Base-by-base conservation (phyloP, 2,113 vertebrate genomes). In the Grammomys surdaster region DNA sequence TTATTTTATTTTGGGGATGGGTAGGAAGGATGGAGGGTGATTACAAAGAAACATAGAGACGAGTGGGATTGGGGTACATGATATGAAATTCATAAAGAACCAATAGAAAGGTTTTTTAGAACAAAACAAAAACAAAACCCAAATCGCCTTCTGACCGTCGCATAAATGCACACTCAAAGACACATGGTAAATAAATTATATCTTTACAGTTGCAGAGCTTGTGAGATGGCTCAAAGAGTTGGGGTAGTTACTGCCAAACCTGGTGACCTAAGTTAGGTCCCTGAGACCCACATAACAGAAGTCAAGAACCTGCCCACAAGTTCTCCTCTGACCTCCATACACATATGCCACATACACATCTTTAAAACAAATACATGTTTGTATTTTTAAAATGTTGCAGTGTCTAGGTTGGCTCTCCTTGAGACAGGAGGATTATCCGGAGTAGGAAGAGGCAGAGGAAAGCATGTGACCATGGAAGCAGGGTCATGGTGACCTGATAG, bases 391-490 rank as follows among this genome's bases (percentile, higher is more conserved):
- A 4, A 69, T n/a, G 88, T 63, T 60, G 17, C 43, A 65, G 36
- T 54, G 69, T 76, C 33, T 56, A 70, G 76, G 36, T 81, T 22
- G 60, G 65, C 72, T 89, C 26, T 77, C 7, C 17, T 40, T 75
- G 60, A 89, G 56, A 75, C 3, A 76, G 84, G 36, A 40, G 77
- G 46, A 43, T 54, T 36, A 88, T 43, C 46, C 69, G 6, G 11
- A 70, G 2, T 31, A 58, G 54, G 28, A 36, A 70, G 43, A 54
- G 36, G 26, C 65, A 56, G 63, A 77, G 20, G 17, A 81, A 40
- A 40, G 58, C 51, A 22, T 3, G 51, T 28, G 63, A 26, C 0
- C 0, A 12, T 0, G 33, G 14, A 48, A 56, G 26, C 46, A 17
- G 81, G 54, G 31, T 43, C 88, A 43, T 46, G 28, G 54, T 36